phyloP scores from a whole-genome alignment of 2,888 invertebrate genomes.

The Noctua fimbriata region DNA sequence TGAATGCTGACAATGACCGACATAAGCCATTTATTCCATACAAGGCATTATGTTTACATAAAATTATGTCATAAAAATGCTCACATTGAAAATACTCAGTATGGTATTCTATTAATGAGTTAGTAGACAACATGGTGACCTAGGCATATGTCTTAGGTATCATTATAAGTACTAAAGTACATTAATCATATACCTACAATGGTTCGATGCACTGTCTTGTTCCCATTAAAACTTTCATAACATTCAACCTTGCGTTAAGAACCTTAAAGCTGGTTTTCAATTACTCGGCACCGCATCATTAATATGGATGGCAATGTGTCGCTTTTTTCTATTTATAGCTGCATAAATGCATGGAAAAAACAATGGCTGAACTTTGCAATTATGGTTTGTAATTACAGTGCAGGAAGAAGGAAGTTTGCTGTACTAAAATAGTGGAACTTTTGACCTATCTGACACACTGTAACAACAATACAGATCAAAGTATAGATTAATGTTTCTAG shows the following conservation, averaged over 20 bases:
- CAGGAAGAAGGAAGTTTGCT: background rate
- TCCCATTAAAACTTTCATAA: slow-evolving; percentile 16
- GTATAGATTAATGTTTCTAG: background rate
- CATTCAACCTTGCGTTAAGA: slow-evolving; percentile 2
- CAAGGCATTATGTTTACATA: background rate
- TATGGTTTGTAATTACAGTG: background rate
- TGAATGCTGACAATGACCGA: slow-evolving; percentile 18
- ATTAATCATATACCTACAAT: slow-evolving; percentile 16
- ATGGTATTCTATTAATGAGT: slow-evolving; percentile 8
- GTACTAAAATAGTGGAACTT: background rate
- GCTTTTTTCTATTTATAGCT: slow-evolving; percentile 24
- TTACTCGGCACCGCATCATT: background rate
- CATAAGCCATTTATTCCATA: background rate
- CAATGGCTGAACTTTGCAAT: background rate
- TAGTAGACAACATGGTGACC: slow-evolving; percentile 37
- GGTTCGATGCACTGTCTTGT: slow-evolving; percentile 34
- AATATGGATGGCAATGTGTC: slow-evolving; percentile 16
- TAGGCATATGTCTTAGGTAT: slow-evolving; percentile 42
- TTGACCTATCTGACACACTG: background rate
- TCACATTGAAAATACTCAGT: slow-evolving; percentile 10
- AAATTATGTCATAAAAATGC: slow-evolving; percentile 23
- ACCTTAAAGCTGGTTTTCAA: background rate
- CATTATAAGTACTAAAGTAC: slow-evolving; percentile 18
- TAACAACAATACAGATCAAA: background rate
- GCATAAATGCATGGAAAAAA: background rate